Conservation (phyloP, 1,140 invertebrate species). For the Acyrthosiphon pisum region DNA sequence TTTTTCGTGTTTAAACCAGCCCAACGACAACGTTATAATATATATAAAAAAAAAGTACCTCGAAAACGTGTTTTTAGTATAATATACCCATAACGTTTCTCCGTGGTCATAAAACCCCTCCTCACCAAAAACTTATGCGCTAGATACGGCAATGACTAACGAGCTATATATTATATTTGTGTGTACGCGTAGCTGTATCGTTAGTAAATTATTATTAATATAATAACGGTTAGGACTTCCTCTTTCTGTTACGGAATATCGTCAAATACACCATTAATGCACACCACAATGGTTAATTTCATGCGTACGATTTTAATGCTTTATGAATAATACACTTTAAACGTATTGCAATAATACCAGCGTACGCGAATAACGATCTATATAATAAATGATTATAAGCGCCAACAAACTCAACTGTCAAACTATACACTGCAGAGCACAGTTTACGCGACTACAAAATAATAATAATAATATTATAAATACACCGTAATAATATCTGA, state of each 20-base stretch:
- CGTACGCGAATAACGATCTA: background rate
- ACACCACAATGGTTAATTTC: background rate
- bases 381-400: slow-evolving; percentile 18
- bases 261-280: background rate
- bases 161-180: background rate
- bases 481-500: background rate
- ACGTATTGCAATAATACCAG: background rate
- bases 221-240: background rate
- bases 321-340: slow-evolving; percentile 6
- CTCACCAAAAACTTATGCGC: slow-evolving; percentile 1
- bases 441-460: background rate
- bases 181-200: background rate
- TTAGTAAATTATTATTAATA: slow-evolving; percentile 20
- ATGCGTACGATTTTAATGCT: background rate
- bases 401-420: background rate
- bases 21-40: background rate
- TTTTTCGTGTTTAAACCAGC: slow-evolving; percentile 2
- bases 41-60: background rate
- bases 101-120: background rate
- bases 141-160: slow-evolving; percentile 3
- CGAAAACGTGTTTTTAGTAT: slow-evolving; percentile 7
- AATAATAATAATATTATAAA: background rate
- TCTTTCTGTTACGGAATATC: slow-evolving; percentile 1
- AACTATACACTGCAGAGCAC: background rate
- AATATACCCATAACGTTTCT: slow-evolving; percentile 6